Percentiles rank a stretch among this genome's conserved stretches.
phyloP scores from a whole-genome alignment of 2,797 vertebrate genomes.

The Rousettus madagascariensis region DNA sequence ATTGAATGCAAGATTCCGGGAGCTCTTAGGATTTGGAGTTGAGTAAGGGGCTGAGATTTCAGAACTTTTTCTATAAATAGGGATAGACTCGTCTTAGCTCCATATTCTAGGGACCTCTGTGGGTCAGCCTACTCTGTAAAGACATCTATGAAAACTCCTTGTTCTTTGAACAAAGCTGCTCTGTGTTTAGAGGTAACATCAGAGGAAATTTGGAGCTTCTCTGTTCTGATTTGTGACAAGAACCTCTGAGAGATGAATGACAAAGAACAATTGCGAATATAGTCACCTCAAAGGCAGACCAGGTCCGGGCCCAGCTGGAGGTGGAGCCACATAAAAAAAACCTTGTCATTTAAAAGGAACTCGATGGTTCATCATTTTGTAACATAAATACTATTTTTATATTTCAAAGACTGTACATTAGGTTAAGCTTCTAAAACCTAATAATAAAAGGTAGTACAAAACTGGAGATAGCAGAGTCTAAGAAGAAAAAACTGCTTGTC shows the following conservation, averaged over 20 bases:
- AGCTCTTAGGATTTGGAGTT: not conserved
- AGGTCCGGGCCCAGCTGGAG: not conserved
- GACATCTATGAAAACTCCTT: not conserved
- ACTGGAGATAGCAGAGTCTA: not conserved
- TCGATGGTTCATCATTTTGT: not conserved
- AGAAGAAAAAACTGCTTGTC: not conserved
- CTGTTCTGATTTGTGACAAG: not conserved
- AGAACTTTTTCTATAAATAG: not conserved
- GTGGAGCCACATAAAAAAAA: not conserved
- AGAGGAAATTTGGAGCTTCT: not conserved
- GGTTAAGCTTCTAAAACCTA: constrained; percentile 18
- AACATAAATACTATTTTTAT: constrained; percentile 13
- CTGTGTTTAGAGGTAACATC: not conserved
- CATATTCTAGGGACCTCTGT: not conserved
- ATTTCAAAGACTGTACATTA: not conserved
- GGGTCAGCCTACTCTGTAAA: not conserved
- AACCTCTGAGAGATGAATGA: not conserved
- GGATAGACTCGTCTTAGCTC: not conserved
- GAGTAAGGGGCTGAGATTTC: not conserved
- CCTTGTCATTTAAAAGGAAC: not conserved
- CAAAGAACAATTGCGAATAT: constrained; percentile 19
- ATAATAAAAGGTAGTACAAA: not conserved
- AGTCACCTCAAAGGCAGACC: constrained; percentile 40
- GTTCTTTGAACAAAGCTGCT: not conserved
- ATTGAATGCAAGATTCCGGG: not conserved